Conservation (phyloP, 2,113 vertebrate species). For the human region GRCh38 chr20:42611501-42612000, state of each 20-base stretch:
- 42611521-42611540: background rate
- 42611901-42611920: background rate
- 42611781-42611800: background rate
- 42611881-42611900: background rate
- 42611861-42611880: background rate
- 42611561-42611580: fast-evolving
- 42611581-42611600: background rate
- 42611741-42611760: background rate
- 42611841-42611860: background rate
- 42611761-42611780: background rate
- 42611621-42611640: background rate
- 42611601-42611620: background rate
- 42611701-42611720: background rate
- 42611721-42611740: background rate
- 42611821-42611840: background rate
- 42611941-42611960: background rate
- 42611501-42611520: background rate
- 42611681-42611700: background rate
- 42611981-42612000: background rate
- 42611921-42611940: background rate
- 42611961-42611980: background rate
- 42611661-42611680: background rate
- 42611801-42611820: too few species aligned
- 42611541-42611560: background rate
- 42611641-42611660: background rate